Percentiles rank a stretch among this genome's conserved stretches.
Evolutionary conservation across 2,888 invertebrate genomes (phyloP).

Genomic region (Aethes cnicana): DNA sequence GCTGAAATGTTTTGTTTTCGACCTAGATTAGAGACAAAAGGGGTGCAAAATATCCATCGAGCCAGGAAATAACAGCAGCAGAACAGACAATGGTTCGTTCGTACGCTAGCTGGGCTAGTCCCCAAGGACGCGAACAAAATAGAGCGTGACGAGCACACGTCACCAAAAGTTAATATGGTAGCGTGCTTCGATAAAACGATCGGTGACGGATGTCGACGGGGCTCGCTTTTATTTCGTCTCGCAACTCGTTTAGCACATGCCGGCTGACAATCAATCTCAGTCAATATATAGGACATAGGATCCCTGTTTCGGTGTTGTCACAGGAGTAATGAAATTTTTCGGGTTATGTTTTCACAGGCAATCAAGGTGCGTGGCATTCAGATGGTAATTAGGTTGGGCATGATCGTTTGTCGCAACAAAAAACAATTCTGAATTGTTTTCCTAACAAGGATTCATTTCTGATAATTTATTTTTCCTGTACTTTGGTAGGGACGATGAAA

Average conservation of each 20-base stretch:
- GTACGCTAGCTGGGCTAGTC: constrained; percentile 30
- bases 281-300: constrained; percentile 76
- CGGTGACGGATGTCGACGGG: constrained; percentile 69
- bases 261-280: constrained; percentile 79
- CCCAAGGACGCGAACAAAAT: constrained; percentile 36
- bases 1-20: neutral
- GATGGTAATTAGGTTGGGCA: too few relatives aligned
- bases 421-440: too few relatives aligned
- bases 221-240: constrained; percentile 74
- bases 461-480: too few relatives aligned
- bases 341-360: constrained; percentile 19
- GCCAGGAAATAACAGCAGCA: constrained; percentile 16
- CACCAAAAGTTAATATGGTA: constrained; percentile 63
- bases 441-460: too few relatives aligned
- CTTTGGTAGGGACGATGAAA: too few relatives aligned
- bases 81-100: constrained; percentile 23
- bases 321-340: constrained; percentile 62
- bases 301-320: constrained; percentile 64
- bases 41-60: constrained; percentile 10
- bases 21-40: constrained; percentile 22
- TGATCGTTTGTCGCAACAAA: too few relatives aligned
- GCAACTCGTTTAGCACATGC: constrained; percentile 75
- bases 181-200: constrained; percentile 69
- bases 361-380: constrained; percentile 10
- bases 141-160: constrained; percentile 43